A percentile compares a stretch with the other conserved stretches of the same genome.
Conservation (phyloP, 2,888 invertebrate genomes). For the Neoscelio sp. region DNA sequence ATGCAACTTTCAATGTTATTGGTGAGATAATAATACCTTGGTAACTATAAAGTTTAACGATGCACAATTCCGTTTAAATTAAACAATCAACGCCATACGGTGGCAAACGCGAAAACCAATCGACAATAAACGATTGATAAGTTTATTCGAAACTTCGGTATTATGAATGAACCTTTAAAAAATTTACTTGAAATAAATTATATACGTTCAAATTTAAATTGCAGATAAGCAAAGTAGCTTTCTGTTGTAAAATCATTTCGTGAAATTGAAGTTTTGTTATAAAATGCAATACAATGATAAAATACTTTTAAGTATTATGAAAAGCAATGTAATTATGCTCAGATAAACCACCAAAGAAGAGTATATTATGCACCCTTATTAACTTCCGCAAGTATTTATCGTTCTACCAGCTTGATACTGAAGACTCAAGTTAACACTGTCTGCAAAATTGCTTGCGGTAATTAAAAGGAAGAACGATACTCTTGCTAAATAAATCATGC, state of each 20-base stretch:
- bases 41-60: not conserved
- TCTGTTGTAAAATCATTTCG: no score
- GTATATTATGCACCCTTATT: slow-evolving; percentile 6
- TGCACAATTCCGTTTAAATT: slow-evolving; percentile 5
- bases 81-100: not conserved
- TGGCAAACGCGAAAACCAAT: no score
- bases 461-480: not conserved
- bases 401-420: not conserved
- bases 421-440: slow-evolving; percentile 1
- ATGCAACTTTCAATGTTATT: no score
- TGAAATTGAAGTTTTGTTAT: no score
- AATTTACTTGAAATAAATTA: no score
- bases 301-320: not conserved
- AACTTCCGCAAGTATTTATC: slow-evolving; percentile 8
- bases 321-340: slow-evolving; percentile 1
- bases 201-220: no score
- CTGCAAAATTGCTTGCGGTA: slow-evolving; percentile 6
- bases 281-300: no score
- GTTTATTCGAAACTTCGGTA: no score
- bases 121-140: no score
- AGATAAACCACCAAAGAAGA: slow-evolving; percentile 2
- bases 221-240: no score
- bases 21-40: not conserved
- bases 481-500: no score
- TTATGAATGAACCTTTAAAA: no score